These are phyloP conservation scores for Crypturellus undulatus DNA, from an alignment of 2,113 vertebrate genomes.

Conservation along the genomic window DNA sequence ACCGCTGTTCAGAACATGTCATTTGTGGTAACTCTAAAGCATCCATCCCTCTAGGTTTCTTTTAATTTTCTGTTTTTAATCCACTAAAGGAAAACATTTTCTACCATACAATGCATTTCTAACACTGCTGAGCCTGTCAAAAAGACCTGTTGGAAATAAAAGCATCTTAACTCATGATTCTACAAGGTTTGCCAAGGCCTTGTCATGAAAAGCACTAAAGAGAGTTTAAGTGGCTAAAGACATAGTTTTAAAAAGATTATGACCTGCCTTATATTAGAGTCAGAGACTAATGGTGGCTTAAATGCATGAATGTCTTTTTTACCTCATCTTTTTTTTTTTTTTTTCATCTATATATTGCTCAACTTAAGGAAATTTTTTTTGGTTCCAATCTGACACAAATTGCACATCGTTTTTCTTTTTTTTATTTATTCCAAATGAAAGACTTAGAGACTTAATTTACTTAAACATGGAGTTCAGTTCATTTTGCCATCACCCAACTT, in stretches of 20 bases:
- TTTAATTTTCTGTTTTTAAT: constrained; percentile 23
- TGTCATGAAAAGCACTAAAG: constrained; percentile 75
- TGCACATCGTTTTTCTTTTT: constrained; percentile 52
- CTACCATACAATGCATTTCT: constrained; percentile 60
- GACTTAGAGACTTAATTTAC: constrained; percentile 69
- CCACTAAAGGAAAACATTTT: constrained; percentile 69
- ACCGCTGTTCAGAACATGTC: constrained; percentile 31
- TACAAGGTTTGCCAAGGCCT: constrained; percentile 53
- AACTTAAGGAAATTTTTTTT: constrained; percentile 72
- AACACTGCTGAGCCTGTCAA: constrained; percentile 59
- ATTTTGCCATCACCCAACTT: constrained; percentile 76
- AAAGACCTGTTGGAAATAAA: constrained; percentile 51
- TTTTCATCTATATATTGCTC: constrained; percentile 65
- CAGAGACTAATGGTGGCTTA: constrained; percentile 80
- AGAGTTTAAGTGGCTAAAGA: constrained; percentile 72
- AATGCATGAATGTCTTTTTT: constrained; percentile 83
- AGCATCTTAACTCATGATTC: constrained; percentile 59
- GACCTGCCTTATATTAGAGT: constrained; percentile 82
- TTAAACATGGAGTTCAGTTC: constrained; percentile 52
- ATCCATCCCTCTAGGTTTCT: constrained; percentile 38
- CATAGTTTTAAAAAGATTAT: constrained; percentile 76
- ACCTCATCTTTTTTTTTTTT: constrained; percentile 67
- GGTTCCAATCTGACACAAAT: constrained; percentile 64
- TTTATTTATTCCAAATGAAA: constrained; percentile 66
- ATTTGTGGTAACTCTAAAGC: constrained; percentile 70